These are phyloP conservation scores for Gambusia yucatana DNA, from an alignment of 2,797 vertebrate genomes.

Conservation along the genomic window DNA sequence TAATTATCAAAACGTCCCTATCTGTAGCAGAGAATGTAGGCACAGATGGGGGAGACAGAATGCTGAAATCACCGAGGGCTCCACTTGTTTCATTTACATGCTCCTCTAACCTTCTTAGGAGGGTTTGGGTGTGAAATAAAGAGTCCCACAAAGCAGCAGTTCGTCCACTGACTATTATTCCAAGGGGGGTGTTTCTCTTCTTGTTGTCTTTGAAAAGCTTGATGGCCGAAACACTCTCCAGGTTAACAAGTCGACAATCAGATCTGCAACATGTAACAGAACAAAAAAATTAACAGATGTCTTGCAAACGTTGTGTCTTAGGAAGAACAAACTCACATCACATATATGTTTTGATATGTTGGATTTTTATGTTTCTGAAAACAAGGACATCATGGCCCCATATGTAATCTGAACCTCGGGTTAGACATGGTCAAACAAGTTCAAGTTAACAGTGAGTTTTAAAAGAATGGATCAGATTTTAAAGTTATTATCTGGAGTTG, in stretches of 20 bases:
- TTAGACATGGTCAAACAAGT: neutral
- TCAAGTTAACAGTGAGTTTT: neutral
- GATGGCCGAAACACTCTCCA: conserved; percentile 55
- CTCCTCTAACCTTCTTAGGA: conserved; percentile 73
- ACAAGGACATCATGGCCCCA: neutral
- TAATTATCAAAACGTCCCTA: conserved; percentile 81
- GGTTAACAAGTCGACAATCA: conserved; percentile 31
- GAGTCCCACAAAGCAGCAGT: conserved; percentile 43
- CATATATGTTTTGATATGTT: neutral
- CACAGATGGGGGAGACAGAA: conserved; percentile 73
- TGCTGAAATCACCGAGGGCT: conserved; percentile 70
- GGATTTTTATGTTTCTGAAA: neutral
- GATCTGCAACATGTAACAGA: conserved; percentile 63
- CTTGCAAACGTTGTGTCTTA: neutral
- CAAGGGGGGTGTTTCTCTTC: conserved; percentile 17
- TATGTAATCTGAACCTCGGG: neutral
- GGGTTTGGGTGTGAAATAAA: conserved; percentile 58
- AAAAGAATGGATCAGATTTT: neutral
- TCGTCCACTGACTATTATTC: conserved; percentile 56
- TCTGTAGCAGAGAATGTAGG: conserved; percentile 78
- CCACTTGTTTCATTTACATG: conserved; percentile 75
- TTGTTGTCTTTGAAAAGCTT: conserved; percentile 38
- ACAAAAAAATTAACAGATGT: conserved; percentile 29
- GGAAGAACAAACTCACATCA: neutral
- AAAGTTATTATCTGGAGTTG: neutral